Evolutionary conservation across 2,888 invertebrate genomes (phyloP).

Genomic region (Copidosoma aretas): DNA sequence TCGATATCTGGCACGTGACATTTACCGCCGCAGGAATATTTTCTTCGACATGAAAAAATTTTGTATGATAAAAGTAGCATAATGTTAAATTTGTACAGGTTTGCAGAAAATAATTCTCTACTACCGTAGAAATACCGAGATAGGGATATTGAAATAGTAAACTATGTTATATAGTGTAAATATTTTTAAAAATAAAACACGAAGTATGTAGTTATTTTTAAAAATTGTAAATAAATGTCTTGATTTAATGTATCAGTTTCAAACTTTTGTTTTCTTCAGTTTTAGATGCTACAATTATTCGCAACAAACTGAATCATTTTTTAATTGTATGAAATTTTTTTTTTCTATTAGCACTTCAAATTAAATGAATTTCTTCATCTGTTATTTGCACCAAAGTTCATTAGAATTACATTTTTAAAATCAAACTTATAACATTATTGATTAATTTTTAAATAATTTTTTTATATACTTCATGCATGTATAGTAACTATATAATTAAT

Average conservation of each 20-base stretch:
- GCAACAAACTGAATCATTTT: too few relatives aligned
- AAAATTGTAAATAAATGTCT: slow-evolving; percentile 38
- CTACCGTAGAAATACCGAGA: slow-evolving; percentile 14
- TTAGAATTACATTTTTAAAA: too few relatives aligned
- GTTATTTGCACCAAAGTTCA: too few relatives aligned
- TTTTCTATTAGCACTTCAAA: too few relatives aligned
- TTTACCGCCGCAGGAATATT: not conserved
- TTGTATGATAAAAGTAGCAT: not conserved
- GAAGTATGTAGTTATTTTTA: slow-evolving; percentile 33
- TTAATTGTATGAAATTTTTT: too few relatives aligned
- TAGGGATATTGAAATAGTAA: slow-evolving; percentile 23
- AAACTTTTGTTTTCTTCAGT: slow-evolving; percentile 1
- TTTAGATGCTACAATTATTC: not conserved
- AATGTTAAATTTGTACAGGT: slow-evolving; percentile 21
- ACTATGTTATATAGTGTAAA: slow-evolving; percentile 30
- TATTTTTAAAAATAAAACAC: slow-evolving; percentile 24
- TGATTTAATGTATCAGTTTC: slow-evolving; percentile 24
- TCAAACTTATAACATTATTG: too few relatives aligned
- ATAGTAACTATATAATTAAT: too few relatives aligned
- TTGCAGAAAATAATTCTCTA: slow-evolving; percentile 20
- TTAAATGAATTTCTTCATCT: too few relatives aligned
- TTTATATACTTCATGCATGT: too few relatives aligned
- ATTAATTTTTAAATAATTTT: too few relatives aligned
- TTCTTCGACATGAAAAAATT: not conserved
- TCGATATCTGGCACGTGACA: slow-evolving; percentile 24